These are phyloP conservation scores for Notamacropus eugenii DNA, from an alignment of 2,797 vertebrate genomes.

Conservation along the genomic window DNA sequence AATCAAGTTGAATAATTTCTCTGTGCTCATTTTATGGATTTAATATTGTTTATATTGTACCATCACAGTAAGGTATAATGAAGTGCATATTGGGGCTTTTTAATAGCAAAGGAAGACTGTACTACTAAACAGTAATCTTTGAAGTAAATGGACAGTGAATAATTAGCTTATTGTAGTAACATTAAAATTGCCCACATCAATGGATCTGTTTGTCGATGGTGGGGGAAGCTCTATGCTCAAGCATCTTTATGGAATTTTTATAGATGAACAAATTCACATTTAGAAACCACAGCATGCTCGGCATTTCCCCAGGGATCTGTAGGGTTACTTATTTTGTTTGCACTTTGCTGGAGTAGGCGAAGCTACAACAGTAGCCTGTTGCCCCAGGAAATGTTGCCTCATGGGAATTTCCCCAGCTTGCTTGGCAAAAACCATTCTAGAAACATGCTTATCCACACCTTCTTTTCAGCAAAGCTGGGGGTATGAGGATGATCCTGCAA, in stretches of 20 bases:
- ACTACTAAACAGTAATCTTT: slow-evolving; percentile 9
- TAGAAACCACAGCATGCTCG: background rate
- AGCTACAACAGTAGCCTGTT: background rate
- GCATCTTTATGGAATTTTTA: slow-evolving; percentile 17
- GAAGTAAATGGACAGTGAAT: background rate
- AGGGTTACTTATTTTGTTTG: background rate
- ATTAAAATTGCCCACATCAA: background rate
- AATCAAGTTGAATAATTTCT: slow-evolving; percentile 63
- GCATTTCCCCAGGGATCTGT: background rate
- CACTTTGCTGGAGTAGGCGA: slow-evolving; percentile 4
- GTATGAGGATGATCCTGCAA: slow-evolving; percentile 3
- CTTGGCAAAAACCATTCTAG: background rate
- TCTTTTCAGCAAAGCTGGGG: slow-evolving; percentile 13
- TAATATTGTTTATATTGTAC: slow-evolving; percentile 52
- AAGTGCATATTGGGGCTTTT: slow-evolving; percentile 22
- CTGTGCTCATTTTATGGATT: slow-evolving; percentile 42
- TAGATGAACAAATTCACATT: slow-evolving; percentile 12
- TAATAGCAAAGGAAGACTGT: background rate
- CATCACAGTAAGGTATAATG: slow-evolving; percentile 52
- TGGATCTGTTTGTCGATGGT: background rate
- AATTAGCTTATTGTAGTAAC: slow-evolving; percentile 12
- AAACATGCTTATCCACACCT: background rate
- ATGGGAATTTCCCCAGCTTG: background rate
- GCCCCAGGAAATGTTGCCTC: background rate
- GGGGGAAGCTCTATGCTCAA: background rate